These are phyloP conservation scores for Oreochromis mossambicus DNA, from an alignment of 2,797 vertebrate genomes.

Conservation along the genomic window DNA sequence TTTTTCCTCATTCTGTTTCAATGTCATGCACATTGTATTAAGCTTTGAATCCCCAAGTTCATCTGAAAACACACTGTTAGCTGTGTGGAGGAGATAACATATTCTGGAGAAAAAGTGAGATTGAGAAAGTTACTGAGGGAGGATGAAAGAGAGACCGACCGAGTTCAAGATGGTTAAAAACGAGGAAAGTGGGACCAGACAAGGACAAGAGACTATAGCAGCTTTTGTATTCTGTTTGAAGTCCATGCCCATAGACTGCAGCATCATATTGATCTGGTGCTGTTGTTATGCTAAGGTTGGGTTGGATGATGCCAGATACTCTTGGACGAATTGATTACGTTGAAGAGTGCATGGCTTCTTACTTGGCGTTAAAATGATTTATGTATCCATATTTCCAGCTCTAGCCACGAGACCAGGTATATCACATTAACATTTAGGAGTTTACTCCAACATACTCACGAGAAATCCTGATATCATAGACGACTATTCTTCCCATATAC, in stretches of 20 bases:
- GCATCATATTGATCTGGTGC: conserved; percentile 26
- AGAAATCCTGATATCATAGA: conserved; percentile 2
- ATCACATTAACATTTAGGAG: conserved; percentile 1
- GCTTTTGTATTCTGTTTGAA: conserved; percentile 39
- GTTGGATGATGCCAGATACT: conserved; percentile 27
- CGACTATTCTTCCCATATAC: conserved; percentile 14
- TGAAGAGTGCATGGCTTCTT: conserved; percentile 24
- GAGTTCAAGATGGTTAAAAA: conserved; percentile 1
- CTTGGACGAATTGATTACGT: conserved; percentile 46
- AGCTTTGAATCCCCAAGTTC: conserved; percentile 11
- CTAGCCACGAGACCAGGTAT: neutral
- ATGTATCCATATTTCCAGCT: conserved; percentile 37
- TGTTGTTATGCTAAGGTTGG: conserved; percentile 43
- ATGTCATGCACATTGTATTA: conserved; percentile 17
- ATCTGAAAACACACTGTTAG: conserved; percentile 9
- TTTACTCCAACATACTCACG: neutral
- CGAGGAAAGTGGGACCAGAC: conserved; percentile 1
- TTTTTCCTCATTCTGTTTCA: conserved; percentile 20
- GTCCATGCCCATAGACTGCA: neutral
- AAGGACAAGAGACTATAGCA: conserved; percentile 4
- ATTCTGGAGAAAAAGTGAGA: neutral
- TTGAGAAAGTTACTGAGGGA: neutral
- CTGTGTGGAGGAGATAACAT: conserved; percentile 4
- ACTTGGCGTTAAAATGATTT: conserved; percentile 49
- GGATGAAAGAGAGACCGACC: neutral